Percentiles rank a stretch among this genome's conserved stretches.
Evolutionary conservation across 2,113 vertebrate genomes (phyloP).

Genomic region (Tachysurus fulvidraco): DNA sequence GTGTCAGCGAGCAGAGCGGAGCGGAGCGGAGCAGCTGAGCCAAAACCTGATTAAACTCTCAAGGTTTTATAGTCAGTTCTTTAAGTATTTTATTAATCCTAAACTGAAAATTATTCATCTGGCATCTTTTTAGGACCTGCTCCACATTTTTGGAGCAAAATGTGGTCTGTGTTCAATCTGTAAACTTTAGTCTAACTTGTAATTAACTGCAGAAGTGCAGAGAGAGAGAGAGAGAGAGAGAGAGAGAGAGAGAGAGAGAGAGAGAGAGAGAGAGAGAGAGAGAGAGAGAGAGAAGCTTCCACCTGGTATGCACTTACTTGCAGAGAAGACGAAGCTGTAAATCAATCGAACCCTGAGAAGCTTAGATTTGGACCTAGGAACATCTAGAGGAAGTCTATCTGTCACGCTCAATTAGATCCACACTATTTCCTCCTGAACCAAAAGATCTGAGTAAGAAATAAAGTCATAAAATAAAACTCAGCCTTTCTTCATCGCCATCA

Average conservation of each 20-base stretch:
- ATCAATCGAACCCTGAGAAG: conserved; percentile 67
- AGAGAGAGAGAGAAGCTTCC: conserved; percentile 56
- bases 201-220: conserved; percentile 58
- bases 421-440: conserved; percentile 26
- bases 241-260: conserved; percentile 46
- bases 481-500: neutral
- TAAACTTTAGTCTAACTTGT: conserved; percentile 2
- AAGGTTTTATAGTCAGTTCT: neutral
- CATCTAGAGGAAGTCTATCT: conserved; percentile 70
- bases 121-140: neutral
- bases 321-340: conserved; percentile 69
- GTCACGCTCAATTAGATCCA: conserved; percentile 67
- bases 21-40: neutral
- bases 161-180: neutral
- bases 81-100: neutral
- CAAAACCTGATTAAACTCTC: conserved; percentile 12
- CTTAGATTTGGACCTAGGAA: conserved; percentile 59
- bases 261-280: conserved; percentile 41
- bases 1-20: neutral
- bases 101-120: neutral
- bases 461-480: neutral
- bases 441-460: neutral
- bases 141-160: neutral
- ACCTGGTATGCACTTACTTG: conserved; percentile 62
- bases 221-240: conserved; percentile 47